These are phyloP conservation scores for Garrulus glandarius DNA, from an alignment of 2,797 vertebrate species.

Conservation along the genomic window DNA sequence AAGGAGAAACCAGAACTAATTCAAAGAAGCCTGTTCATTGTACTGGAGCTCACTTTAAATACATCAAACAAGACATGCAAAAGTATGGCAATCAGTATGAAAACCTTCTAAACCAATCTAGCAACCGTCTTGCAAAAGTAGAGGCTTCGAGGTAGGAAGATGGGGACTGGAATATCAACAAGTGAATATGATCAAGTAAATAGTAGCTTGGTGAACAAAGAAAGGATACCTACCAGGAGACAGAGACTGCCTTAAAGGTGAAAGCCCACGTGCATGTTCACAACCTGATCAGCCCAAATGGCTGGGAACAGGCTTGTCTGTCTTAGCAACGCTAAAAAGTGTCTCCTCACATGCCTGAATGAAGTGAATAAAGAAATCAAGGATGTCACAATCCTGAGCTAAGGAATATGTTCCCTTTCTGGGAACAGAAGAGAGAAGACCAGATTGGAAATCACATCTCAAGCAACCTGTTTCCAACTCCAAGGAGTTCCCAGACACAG, in stretches of 20 bases:
- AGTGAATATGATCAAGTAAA: neutral
- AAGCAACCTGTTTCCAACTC: neutral
- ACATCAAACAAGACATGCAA: neutral
- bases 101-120: neutral
- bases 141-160: neutral
- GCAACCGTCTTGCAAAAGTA: neutral
- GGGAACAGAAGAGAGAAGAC: neutral
- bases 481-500: neutral
- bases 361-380: neutral
- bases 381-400: neutral
- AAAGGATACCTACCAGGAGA: neutral
- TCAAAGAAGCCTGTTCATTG: neutral
- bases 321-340: neutral
- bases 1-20: neutral
- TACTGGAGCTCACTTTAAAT: neutral
- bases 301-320: neutral
- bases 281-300: neutral
- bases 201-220: neutral
- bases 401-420: neutral
- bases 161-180: neutral
- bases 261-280: rapidly evolving
- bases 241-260: neutral
- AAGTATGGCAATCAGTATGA: neutral
- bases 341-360: neutral
- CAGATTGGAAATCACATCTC: neutral